Evolutionary conservation across 92 coral and sea anemone species (phyloP), one percentile per base, ranked within the genome.

Genomic region (Phenganax marumi): DNA sequence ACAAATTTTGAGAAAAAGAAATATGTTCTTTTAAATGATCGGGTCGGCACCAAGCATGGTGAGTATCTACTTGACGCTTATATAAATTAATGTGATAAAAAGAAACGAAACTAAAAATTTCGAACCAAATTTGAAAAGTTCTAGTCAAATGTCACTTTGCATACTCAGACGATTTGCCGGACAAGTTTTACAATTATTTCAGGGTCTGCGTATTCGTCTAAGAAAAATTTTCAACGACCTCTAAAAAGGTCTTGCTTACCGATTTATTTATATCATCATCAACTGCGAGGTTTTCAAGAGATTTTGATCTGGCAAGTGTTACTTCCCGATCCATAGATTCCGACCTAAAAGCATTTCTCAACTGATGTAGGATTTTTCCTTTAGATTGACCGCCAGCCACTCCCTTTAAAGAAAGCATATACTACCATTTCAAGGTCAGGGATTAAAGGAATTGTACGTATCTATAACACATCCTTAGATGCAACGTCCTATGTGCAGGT

Each of bases 311-410:
- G 43, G 43, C 43, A 52, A 10, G 49, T 8, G 46, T 50, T 0
- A 21, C 48, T 1, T 61, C 73, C 8, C 83, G 83, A 52, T 78
- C 83, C 17, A 61, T 25, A 3, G 50, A 18, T 50, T 78, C 83
- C 3, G 83, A 61, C 47, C 52, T 78, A 47, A 78, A 78, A 46
- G 83, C 83, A 78, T 78, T 78, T 18, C 83, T 24, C 26, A 78
- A 60, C 8, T 71, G 63, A 25, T 23, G 50, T 7, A 78, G 73
- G 18, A 78, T 46, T 46, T 48, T 65, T n/a, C 83, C 83, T 63
- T 66, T 60, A 0, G 83, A 78, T n/a, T 78, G 83, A 46, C 61
- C 43, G 16, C 52, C 23, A n/a, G 22, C 60, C 18, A 63, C n/a
- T 60, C 58, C 52, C 83, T 78, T 22, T 1, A 61, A 60, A 58